Evolutionary conservation across 1,140 invertebrate species (phyloP).

Genomic region (Batillaria attramentaria): DNA sequence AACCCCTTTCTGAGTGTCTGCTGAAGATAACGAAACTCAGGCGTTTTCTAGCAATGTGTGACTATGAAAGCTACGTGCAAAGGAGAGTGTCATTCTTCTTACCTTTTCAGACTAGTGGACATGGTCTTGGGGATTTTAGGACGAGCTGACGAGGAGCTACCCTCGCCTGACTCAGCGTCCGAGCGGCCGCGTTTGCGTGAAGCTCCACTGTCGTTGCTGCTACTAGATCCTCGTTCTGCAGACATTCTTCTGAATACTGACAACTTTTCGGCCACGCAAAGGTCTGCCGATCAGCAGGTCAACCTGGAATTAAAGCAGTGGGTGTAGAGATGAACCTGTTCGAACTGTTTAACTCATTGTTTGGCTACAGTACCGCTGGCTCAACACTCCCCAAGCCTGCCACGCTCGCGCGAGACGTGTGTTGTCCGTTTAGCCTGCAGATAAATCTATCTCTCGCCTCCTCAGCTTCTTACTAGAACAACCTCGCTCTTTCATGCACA

Average conservation of each 20-base stretch:
- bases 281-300: neutral
- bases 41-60: no score
- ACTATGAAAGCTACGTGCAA: no score
- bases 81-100: conserved; percentile 30
- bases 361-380: conserved; percentile 12
- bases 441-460: no score
- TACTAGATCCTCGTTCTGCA: conserved; percentile 25
- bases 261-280: conserved; percentile 3
- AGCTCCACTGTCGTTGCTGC: conserved; percentile 22
- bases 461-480: no score
- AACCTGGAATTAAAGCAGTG: conserved; percentile 30
- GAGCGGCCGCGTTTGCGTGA: neutral
- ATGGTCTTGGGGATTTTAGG: conserved; percentile 44
- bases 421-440: neutral
- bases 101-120: conserved; percentile 49
- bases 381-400: conserved; percentile 24
- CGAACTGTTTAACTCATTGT: conserved; percentile 31
- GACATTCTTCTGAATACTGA: conserved; percentile 21
- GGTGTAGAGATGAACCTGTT: conserved; percentile 30
- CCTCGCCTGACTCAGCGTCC: conserved; percentile 27
- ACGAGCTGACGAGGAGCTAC: conserved; percentile 23
- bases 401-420: conserved; percentile 12
- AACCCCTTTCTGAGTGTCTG: no score
- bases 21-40: no score
- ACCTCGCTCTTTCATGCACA: no score